Evolutionary conservation across 2,113 vertebrate species (phyloP).

Genomic region (Malurus cyaneus): DNA sequence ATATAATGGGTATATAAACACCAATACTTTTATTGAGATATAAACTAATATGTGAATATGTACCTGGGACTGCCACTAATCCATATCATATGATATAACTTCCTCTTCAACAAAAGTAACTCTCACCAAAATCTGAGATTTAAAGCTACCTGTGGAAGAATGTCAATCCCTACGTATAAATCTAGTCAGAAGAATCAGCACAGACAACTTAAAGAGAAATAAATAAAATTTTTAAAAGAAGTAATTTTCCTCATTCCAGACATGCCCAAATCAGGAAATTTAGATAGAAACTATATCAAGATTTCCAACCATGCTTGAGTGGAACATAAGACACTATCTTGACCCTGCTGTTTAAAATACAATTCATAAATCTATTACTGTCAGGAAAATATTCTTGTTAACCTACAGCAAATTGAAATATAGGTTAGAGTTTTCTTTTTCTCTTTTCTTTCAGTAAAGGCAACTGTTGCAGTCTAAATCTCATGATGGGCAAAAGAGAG

Average conservation of each 20-base stretch:
- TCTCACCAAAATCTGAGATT: not conserved
- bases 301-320: not conserved
- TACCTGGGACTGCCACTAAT: not conserved
- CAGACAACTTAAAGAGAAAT: not conserved
- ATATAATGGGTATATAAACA: not conserved
- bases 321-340: not conserved
- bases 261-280: not conserved
- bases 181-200: not conserved
- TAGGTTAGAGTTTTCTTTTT: not conserved
- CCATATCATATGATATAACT: not conserved
- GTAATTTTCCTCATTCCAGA: not conserved
- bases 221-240: accelerated
- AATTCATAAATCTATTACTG: not conserved
- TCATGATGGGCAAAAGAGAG: not conserved
- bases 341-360: not conserved
- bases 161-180: not conserved
- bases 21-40: not conserved
- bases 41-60: not conserved
- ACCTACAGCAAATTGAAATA: not conserved
- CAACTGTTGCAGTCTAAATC: not conserved
- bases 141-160: not conserved
- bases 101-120: not conserved
- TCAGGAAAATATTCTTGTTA: not conserved
- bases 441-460: not conserved
- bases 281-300: not conserved